Base-by-base conservation (phyloP, 92 coral and sea anemone species). In the Bergia puertoricense region DNA sequence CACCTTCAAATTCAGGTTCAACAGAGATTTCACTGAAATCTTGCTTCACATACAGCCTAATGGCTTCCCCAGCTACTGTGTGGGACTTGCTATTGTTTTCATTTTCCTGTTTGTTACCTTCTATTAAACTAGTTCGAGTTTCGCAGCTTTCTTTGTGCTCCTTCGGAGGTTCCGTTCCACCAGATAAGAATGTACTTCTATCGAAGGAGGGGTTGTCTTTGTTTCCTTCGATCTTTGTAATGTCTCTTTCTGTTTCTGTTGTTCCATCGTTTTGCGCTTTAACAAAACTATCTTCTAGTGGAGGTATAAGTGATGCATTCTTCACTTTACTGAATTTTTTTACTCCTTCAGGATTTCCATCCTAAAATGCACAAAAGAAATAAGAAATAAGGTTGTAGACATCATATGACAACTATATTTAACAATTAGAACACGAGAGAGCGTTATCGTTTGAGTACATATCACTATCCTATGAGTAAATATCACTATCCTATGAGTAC, bases 1-100 rank as follows among this genome's bases (percentile, higher is more conserved):
- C 99, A 30, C 94, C 96, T 37, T 86, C 93, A 85, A 95, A 97
- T 65, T 97, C 99, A 4, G 91, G 95, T 42, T 90, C 95, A 68
- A 94, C 95, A 14, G 76, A 45, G 38, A 97, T 97, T 40, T 87
- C 94, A 44, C 96, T 91, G 36, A 97, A 97, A 73, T 97, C 89
- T 88, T 97, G 99, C 73, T 88, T 94, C 22, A 97, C 97, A 43
- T 88, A 94, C 37, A 94, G 76, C 38, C 40, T 69, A 76, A 68
- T 16, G 59, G 59, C 79, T 50, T 90, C 83, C 51, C 44, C 73
- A 4, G 74, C 68, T 14, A 10, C 46, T 42, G 74, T 79, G 23
- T 16, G 23, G 37, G 76, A n/a, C 39, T 41, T 30, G 5, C 30
- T 30, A 30, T 30, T 30, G 30, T n/a, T 20, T 22, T 22, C 16